A percentile compares a stretch with the other conserved stretches of the same genome.
Conservation (phyloP, 2,888 invertebrate genomes). For the Nemurella pictetii region DNA sequence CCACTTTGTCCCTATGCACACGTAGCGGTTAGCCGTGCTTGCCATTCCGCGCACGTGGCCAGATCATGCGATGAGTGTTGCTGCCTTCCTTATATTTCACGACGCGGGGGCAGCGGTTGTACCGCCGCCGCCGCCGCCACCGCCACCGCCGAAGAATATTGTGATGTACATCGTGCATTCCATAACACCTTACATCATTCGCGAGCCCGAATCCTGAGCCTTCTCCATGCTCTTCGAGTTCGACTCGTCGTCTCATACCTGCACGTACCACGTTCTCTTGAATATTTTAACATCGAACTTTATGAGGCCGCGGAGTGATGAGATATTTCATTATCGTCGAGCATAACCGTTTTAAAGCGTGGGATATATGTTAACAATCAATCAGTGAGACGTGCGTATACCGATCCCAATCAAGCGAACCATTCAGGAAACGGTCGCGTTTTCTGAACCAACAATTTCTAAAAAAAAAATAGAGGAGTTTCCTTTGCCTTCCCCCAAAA, state of each 20-base stretch:
- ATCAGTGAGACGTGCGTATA: not conserved
- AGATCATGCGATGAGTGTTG: not conserved
- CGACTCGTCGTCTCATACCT: not conserved
- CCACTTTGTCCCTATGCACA: slow-evolving; percentile 13
- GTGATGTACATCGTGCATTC: not conserved
- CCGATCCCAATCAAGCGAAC: not conserved
- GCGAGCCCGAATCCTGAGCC: not conserved
- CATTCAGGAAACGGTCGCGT: not conserved
- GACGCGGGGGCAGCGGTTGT: not conserved
- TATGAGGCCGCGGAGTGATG: not conserved
- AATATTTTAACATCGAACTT: not conserved
- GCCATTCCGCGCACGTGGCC: slow-evolving; percentile 8
- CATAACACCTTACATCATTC: slow-evolving; percentile 5
- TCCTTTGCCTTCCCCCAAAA: not conserved
- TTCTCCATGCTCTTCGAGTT: not conserved
- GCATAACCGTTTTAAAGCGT: not conserved
- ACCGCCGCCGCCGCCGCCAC: too few species aligned
- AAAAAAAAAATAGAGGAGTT: not conserved
- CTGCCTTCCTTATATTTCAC: not conserved
- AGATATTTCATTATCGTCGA: not conserved
- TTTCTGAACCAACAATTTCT: not conserved
- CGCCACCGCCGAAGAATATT: not conserved
- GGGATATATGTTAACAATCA: not conserved
- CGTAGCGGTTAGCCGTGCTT: not conserved
- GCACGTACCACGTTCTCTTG: not conserved